Conservation (phyloP, 92 coral and sea anemone genomes). For the Palythoa grandiflora region DNA sequence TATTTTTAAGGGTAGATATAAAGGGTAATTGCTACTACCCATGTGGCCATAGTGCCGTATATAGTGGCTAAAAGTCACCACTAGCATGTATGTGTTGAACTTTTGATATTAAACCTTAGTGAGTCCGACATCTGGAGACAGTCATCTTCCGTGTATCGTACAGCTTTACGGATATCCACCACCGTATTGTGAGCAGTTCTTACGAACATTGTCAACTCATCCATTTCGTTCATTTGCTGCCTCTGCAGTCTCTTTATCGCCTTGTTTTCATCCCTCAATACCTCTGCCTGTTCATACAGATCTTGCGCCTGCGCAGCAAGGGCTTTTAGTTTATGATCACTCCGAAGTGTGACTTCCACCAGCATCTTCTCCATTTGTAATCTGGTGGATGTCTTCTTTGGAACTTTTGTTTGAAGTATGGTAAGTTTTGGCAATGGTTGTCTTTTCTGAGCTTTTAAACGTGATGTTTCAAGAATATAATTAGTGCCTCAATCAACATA, state of each 20-base stretch:
- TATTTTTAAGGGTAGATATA: too few relatives aligned
- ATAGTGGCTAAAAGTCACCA: too few relatives aligned
- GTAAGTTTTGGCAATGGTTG: neutral
- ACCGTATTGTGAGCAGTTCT: conserved; percentile 16
- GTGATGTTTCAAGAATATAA: too few relatives aligned
- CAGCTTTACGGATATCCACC: conserved; percentile 38
- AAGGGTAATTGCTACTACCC: too few relatives aligned
- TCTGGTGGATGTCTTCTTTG: conserved; percentile 19
- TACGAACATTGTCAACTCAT: conserved; percentile 34
- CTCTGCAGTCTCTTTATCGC: conserved; percentile 23
- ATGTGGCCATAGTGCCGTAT: too few relatives aligned
- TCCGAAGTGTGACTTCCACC: conserved; percentile 38
- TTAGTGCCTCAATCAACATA: neutral
- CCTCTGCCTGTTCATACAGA: conserved; percentile 26
- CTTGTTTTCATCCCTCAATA: conserved; percentile 29
- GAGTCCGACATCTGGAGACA: conserved; percentile 27
- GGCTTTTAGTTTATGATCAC: conserved; percentile 27
- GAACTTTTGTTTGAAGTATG: conserved; percentile 22
- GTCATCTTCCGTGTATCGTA: conserved; percentile 29
- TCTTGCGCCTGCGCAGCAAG: conserved; percentile 32
- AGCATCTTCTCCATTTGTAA: conserved; percentile 44
- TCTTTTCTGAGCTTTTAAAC: neutral
- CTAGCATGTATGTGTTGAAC: too few relatives aligned
- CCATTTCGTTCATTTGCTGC: conserved; percentile 36
- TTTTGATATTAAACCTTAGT: neutral